Percentiles rank a stretch among this genome's conserved stretches.
Evolutionary conservation across 2,797 vertebrate species (phyloP).

Genomic region (Rhynchotus rufescens): DNA sequence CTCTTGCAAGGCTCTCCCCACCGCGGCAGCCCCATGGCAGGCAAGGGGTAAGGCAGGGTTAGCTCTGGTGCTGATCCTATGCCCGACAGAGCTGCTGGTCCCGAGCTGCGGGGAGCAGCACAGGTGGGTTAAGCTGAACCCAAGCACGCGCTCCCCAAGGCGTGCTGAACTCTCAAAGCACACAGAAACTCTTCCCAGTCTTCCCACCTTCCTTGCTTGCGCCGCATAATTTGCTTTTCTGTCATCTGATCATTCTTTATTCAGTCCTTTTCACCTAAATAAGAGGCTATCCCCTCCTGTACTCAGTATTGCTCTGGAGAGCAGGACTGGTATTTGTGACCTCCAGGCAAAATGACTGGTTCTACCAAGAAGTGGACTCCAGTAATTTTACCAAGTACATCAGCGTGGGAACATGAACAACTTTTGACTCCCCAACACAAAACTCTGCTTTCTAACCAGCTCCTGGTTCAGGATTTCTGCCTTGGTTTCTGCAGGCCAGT

Average conservation of each 20-base stretch:
- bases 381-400: background rate
- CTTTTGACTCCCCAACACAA: background rate
- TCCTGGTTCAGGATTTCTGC: background rate
- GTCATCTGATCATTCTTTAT: background rate
- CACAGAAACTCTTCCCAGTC: background rate
- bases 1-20: slow-evolving; percentile 14
- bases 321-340: background rate
- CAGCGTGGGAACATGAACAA: background rate
- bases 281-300: background rate
- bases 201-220: background rate
- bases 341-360: background rate
- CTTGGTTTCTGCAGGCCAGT: background rate
- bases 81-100: background rate
- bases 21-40: background rate
- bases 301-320: background rate
- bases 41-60: too few relatives aligned
- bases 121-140: background rate
- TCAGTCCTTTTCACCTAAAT: background rate
- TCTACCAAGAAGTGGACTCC: background rate
- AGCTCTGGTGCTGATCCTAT: background rate
- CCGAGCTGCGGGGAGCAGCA: background rate
- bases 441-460: background rate
- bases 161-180: background rate
- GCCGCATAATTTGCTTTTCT: background rate
- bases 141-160: background rate